Base-by-base conservation (phyloP, 2,113 vertebrate species). In the Malaclemys terrapin region DNA sequence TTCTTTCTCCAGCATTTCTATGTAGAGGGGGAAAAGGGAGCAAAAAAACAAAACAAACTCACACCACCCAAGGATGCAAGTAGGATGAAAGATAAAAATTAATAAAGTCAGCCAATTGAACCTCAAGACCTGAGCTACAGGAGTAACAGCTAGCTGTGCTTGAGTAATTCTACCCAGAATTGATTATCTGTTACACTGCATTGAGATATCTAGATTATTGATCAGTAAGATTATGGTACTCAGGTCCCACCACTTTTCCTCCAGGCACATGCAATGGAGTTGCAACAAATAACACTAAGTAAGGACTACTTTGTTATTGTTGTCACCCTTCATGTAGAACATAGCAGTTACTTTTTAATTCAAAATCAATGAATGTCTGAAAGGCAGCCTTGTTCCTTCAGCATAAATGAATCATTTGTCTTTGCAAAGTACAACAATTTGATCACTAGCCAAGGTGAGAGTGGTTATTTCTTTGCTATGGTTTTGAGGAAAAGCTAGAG, bases 261-360 rank as follows among this genome's bases (percentile, higher is more conserved):
- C 89, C 47, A 96, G 94, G 94, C 89, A 85, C 69, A 82, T 7
- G 5, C 69, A 96, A 90, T 76, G 76, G 92, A 97, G 89, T 82
- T 94, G 96, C 95, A 96, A 95, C 96, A 97, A 97, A 98, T 94
- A 98, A 96, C 96, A 97, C 97, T 97, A 97, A 98, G 96, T 96
- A 98, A 98, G 97, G 96, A 97, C 94, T 96, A 97, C 96, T 97
- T 96, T 95, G 97, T 98, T 98, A 98, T 96, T 98, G 97, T 97
- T 98, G 97, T 98, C 97, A 98, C 97, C 97, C 97, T 98, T 98
- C 95, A 97, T 98, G 97, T 97, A 98, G 98, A 98, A 98, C 97
- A 97, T 8, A 97, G 96, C 97, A 95, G 97, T 98, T 98, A 98
- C 91, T 98, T 98, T 98, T 98, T 98, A 98, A 98, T 98, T 98